Conservation (phyloP, 2,113 vertebrate genomes). For the Paradoxurus hermaphroditus region DNA sequence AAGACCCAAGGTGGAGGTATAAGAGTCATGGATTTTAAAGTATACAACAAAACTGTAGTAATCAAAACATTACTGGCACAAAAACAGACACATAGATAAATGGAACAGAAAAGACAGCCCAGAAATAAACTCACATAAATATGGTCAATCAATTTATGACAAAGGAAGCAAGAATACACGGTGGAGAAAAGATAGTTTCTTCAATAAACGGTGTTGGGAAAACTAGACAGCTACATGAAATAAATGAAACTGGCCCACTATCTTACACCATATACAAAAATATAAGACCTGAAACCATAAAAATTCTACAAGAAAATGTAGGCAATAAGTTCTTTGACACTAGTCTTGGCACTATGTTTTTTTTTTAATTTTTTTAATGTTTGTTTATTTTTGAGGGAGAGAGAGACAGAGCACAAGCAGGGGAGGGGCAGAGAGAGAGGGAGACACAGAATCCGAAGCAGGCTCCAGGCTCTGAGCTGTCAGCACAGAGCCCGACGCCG, state of each 20-base stretch:
- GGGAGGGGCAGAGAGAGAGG: too few species aligned
- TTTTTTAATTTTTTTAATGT: too few species aligned
- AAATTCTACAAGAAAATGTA: not conserved
- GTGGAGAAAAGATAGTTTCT: not conserved
- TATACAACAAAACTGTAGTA: not conserved
- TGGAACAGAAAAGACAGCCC: not conserved
- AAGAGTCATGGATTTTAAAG: not conserved
- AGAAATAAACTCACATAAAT: not conserved
- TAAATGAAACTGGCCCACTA: not conserved
- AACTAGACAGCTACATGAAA: not conserved
- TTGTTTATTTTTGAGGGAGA: too few species aligned
- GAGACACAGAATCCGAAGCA: too few species aligned
- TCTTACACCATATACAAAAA: not conserved
- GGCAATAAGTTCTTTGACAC: not conserved
- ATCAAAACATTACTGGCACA: not conserved
- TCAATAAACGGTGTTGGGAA: not conserved
- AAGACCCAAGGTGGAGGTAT: not conserved
- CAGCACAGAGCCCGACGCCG: too few species aligned
- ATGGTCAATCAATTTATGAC: not conserved
- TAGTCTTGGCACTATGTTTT: not conserved
- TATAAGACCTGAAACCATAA: not conserved
- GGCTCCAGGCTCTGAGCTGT: too few species aligned
- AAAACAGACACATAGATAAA: not conserved
- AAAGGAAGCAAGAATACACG: not conserved
- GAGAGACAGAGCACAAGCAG: too few species aligned